Conservation (phyloP, 1,140 invertebrate genomes). For the Laupala kohalensis region DNA sequence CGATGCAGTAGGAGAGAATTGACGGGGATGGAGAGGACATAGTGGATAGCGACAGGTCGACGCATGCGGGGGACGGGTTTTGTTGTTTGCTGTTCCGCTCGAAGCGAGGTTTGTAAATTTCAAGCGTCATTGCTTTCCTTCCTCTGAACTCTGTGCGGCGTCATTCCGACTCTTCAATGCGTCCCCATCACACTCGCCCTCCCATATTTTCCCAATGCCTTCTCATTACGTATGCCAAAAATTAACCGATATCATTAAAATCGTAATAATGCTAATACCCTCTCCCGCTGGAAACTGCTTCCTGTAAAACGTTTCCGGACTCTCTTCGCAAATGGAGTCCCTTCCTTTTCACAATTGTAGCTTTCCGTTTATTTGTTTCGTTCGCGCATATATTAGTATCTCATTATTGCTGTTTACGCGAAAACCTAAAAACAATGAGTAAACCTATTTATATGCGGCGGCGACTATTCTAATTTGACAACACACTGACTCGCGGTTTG, state of each 20-base stretch:
- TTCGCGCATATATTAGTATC: background rate
- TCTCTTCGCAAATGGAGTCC: background rate
- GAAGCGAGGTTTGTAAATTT: conserved; percentile 6
- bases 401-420: background rate
- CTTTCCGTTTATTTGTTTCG: background rate
- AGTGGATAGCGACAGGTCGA: background rate
- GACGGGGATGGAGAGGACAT: no score
- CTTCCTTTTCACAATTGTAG: background rate
- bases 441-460: background rate
- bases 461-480: background rate
- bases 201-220: conserved; percentile 6
- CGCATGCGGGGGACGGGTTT: background rate
- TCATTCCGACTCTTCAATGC: background rate
- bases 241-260: conserved; percentile 1
- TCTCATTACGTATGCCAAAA: conserved; percentile 5
- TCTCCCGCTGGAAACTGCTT: background rate
- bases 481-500: background rate
- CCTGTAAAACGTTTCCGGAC: background rate
- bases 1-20: background rate
- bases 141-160: background rate
- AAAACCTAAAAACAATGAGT: background rate
- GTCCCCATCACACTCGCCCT: background rate
- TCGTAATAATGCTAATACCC: background rate
- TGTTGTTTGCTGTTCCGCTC: conserved; percentile 9
- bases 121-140: conserved; percentile 9